A percentile compares a stretch with the other conserved stretches of the same genome.
These are phyloP conservation scores for Lepidurus apus DNA, from an alignment of 1,140 invertebrate species.

Conservation along the genomic window DNA sequence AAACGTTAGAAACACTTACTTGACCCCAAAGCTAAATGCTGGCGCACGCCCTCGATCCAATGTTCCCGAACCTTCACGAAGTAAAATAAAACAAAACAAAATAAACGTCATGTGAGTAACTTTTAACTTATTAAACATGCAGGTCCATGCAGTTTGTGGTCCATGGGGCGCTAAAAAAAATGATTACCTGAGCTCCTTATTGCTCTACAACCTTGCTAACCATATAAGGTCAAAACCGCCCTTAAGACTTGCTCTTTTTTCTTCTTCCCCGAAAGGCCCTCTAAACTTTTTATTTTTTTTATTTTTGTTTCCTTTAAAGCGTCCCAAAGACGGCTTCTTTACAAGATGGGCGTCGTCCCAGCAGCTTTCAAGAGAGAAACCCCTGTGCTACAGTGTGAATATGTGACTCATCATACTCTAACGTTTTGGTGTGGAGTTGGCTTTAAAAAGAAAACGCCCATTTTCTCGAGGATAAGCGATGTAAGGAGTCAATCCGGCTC, in stretches of 20 bases:
- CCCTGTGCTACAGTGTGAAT: neutral
- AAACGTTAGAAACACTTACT: slow-evolving; percentile 44
- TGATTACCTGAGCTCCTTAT: slow-evolving; percentile 6
- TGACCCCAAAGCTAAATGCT: slow-evolving; percentile 70
- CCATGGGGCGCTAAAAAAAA: slow-evolving; percentile 1
- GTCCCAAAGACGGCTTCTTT: slow-evolving; percentile 17
- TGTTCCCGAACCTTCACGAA: slow-evolving; percentile 18
- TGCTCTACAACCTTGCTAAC: neutral
- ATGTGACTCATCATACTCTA: neutral
- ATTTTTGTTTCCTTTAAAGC: neutral
- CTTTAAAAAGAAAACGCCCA: slow-evolving; percentile 2
- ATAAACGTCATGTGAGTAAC: neutral
- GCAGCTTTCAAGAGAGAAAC: slow-evolving; percentile 3
- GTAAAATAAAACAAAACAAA: neutral
- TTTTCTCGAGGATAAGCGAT: neutral
- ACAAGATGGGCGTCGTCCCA: slow-evolving; percentile 24
- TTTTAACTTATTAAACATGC: neutral
- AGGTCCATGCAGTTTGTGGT: neutral
- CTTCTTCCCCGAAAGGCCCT: neutral
- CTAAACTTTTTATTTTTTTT: neutral
- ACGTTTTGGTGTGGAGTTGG: neutral
- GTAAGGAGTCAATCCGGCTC: neutral
- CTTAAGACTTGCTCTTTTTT: neutral
- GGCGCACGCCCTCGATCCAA: slow-evolving; percentile 63
- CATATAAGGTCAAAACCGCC: slow-evolving; percentile 3